Evolutionary conservation across 1,140 invertebrate genomes (phyloP).

Genomic region (Pachyrhynchus sulphureomaculatus): DNA sequence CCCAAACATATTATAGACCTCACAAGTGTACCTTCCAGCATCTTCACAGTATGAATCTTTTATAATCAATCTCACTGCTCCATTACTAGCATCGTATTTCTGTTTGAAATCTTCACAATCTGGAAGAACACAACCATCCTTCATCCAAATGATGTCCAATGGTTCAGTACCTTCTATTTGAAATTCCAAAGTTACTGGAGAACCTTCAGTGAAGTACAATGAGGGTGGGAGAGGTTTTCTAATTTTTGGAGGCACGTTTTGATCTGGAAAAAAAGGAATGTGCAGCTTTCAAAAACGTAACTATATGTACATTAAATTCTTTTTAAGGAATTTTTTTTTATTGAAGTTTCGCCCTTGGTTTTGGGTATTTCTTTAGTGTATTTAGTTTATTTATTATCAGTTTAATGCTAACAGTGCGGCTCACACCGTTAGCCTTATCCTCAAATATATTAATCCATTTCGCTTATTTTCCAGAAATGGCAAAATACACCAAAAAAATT

Average conservation of each 20-base stretch:
- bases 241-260: constrained; percentile 34
- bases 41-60: constrained; percentile 67
- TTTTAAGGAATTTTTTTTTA: too few relatives aligned
- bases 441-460: too few relatives aligned
- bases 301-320: too few relatives aligned
- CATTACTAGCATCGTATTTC: constrained; percentile 62
- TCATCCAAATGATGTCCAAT: constrained; percentile 70
- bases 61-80: constrained; percentile 63
- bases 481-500: too few relatives aligned
- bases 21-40: constrained; percentile 70
- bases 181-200: constrained; percentile 28
- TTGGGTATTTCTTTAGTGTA: too few relatives aligned
- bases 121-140: constrained; percentile 65
- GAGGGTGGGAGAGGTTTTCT: constrained; percentile 23
- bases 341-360: too few relatives aligned
- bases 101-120: constrained; percentile 67
- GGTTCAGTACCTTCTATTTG: constrained; percentile 57
- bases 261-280: background rate
- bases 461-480: too few relatives aligned
- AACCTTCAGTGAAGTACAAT: constrained; percentile 14
- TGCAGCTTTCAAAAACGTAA: too few relatives aligned
- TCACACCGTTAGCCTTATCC: too few relatives aligned
- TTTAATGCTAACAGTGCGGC: too few relatives aligned
- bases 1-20: constrained; percentile 62
- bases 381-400: too few relatives aligned